phyloP scores from a whole-genome alignment of 2,113 vertebrate species.

The Oreochromis tanganicae region DNA sequence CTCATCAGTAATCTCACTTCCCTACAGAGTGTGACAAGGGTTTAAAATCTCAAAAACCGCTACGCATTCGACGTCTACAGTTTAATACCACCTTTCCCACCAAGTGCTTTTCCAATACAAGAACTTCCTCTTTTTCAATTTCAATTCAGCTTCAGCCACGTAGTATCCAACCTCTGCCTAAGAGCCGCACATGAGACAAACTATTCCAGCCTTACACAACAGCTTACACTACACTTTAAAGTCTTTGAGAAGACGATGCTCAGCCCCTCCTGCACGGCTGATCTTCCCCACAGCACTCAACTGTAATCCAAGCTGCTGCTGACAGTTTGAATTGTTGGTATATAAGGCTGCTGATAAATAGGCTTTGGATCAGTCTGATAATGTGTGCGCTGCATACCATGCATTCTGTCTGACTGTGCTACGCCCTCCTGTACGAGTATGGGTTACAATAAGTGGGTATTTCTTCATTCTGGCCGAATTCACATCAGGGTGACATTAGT shows the following conservation, averaged over 20 bases:
- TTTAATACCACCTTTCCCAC: background rate
- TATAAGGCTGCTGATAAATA: background rate
- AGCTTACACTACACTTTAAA: background rate
- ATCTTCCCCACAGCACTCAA: background rate
- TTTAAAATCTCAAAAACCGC: background rate
- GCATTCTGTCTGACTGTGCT: background rate
- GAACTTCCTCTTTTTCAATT: constrained; percentile 20
- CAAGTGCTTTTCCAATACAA: background rate
- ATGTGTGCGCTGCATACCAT: background rate
- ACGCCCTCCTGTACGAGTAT: background rate
- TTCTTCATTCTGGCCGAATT: background rate
- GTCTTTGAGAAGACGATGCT: background rate
- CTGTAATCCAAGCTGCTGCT: background rate
- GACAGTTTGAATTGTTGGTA: background rate
- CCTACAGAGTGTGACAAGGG: background rate
- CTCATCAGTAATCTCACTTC: background rate
- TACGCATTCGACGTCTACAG: background rate
- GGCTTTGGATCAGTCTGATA: background rate
- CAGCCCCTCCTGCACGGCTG: background rate
- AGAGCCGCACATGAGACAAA: background rate
- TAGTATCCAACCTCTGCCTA: background rate
- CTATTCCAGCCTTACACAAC: background rate
- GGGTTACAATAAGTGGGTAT: background rate
- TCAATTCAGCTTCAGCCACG: background rate
- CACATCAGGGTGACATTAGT: background rate